phyloP scores from a whole-genome alignment of 2,113 vertebrate species.

The Astur gentilis region DNA sequence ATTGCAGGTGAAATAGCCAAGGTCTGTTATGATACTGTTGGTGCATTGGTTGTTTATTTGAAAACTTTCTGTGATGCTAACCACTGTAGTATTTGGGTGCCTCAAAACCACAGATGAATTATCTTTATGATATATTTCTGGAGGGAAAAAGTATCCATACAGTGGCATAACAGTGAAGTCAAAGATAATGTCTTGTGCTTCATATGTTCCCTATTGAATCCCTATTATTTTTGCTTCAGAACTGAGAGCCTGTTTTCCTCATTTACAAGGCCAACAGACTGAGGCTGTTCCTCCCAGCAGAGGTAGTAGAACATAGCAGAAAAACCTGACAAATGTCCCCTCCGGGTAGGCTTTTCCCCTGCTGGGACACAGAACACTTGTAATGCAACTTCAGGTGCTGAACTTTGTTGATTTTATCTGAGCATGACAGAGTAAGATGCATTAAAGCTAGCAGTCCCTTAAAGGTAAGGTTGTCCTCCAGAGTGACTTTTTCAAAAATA shows the following conservation, averaged over 20 bases:
- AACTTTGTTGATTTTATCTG: background rate
- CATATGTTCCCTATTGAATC: background rate
- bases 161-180: background rate
- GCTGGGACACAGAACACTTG: background rate
- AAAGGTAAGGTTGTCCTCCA: background rate
- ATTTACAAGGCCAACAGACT: background rate
- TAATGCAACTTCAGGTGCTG: background rate
- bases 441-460: background rate
- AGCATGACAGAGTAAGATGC: background rate
- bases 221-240: background rate
- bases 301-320: background rate
- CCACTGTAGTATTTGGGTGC: background rate
- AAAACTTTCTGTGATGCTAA: background rate
- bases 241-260: background rate
- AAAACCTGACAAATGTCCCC: background rate
- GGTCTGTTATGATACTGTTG: background rate
- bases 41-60: background rate
- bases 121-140: background rate
- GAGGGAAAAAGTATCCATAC: background rate
- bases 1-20: rapidly evolving
- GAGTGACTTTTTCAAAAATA: background rate
- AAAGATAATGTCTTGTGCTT: background rate
- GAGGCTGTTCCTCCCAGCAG: background rate
- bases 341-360: background rate
- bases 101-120: background rate